Evolutionary conservation across 2,888 invertebrate species (phyloP), one percentile per base, ranked within the genome.

Genomic region (Byasa hedistus): DNA sequence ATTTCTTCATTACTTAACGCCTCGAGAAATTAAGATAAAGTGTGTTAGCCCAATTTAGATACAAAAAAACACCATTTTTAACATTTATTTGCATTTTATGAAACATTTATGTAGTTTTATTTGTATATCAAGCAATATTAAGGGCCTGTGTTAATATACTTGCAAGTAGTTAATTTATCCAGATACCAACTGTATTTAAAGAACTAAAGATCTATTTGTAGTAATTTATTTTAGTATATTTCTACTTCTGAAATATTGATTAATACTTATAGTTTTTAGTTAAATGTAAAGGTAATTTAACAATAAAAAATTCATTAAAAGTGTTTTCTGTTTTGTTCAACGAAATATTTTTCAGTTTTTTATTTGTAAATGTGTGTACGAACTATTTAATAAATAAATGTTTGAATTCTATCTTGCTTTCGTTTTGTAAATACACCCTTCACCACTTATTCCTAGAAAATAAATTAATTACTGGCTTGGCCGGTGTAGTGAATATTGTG

Each of bases 221-320:
- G 63, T 69, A 69, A 68, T 66, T 68, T 69, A 69, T 68, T 69
- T 69, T 69, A 68, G 68, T 22, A 54, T 61, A 59, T 56, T 17
- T 57, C 24, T 21, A 3, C 39, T 24, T 57, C 36, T n/a, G 10
- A 36, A 39, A 51, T 27, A n/a, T n/a, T n/a, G n/a, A 23, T 24
- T 58, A 15, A 58, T 36, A 27, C 17, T 5, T 57, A 48, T 19
- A 32, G 15, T 21, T 17, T 57, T 59, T 27, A 59, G 23, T 1
- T 21, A 22, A 23, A 27, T 59, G n/a, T 21, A 27, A 51, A 51
- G 19, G 17, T 58, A 0, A 36, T 17, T 58, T 23, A 10, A 12
- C n/a, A 19, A 10, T 44, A 44, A 32, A 32, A 27, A 17, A 17
- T 23, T 54, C 22, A 22, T 54, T 54, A 10, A 54, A 54, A 22